Base-by-base conservation (phyloP, 2,797 vertebrate genomes). In the Sebastes hopkinsi region DNA sequence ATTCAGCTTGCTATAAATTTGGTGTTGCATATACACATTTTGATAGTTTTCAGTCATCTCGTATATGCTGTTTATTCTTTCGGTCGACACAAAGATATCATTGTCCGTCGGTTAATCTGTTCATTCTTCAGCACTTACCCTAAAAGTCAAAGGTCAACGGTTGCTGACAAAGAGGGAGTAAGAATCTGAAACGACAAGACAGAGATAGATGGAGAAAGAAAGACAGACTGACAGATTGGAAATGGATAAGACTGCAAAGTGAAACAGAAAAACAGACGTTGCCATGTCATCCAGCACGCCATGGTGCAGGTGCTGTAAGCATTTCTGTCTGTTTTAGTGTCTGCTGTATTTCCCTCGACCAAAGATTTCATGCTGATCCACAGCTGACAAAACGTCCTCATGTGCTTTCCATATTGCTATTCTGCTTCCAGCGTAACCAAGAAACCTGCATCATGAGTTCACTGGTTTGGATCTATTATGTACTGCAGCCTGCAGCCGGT, bases 341-440 rank as follows among this genome's bases (percentile, higher is more conserved):
- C 36, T 18, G 11, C 60, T 42, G 9, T 75, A 27, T 38, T 42
- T 84, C 8, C 52, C 67, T 46, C 3, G 20, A 72, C 62, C 16
- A 4, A 56, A 38, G 52, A 72, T 60, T 82, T 77, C 72, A 65
- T 50, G 70, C 55, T 69, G 65, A 69, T 60, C 68, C 20, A 69
- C 66, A 83, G 66, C 81, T 84, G 69, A 83, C 20, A 59, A 77
- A 82, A 71, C 4, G 1, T 42, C 13, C 9, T 61, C 59, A 23
- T 61, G 58, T 62, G 65, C 38, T 61, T 74, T 69, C 25, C 3
- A 56, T 72, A 54, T 50, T 14, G 20, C 30, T n/a, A 11, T 60
- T 60, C 69, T 29, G 30, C 42, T 72, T 46, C 6, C 22, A 62
- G 34, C 60, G 25, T 69, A 76, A 18, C 23, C 6, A 32, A 20